Evolutionary conservation across 1,140 invertebrate species (phyloP).

Genomic region (Drosophila bipectinata): DNA sequence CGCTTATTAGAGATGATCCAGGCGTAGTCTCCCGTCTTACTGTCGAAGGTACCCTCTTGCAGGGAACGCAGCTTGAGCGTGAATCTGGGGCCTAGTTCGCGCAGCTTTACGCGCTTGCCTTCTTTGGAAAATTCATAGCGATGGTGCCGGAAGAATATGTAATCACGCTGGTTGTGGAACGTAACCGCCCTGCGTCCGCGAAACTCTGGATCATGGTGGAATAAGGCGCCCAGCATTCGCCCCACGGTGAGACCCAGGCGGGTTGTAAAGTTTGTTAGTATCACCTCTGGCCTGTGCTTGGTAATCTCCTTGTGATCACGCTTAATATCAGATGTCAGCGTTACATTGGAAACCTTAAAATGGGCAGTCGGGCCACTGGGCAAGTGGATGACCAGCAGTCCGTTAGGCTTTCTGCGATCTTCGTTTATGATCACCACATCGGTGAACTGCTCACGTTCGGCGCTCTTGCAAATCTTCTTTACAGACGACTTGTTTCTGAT

Average conservation of each 20-base stretch:
- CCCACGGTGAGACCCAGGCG: slow-evolving; percentile 95
- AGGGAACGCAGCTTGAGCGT: slow-evolving; percentile 96
- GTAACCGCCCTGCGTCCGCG: slow-evolving; percentile 96
- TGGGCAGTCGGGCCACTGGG: slow-evolving; percentile 98
- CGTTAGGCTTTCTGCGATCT: slow-evolving; percentile 95
- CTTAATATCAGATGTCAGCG: slow-evolving; percentile 91
- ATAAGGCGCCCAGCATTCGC: slow-evolving; percentile 97
- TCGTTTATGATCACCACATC: slow-evolving; percentile 98
- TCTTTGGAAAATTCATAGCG: slow-evolving; percentile 96
- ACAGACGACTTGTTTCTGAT: slow-evolving; percentile 94
- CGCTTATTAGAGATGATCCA: slow-evolving; percentile 97
- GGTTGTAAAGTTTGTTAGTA: slow-evolving; percentile 98
- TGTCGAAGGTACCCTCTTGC: slow-evolving; percentile 98
- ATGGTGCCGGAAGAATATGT: slow-evolving; percentile 99
- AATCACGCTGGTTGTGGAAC: slow-evolving; percentile 99
- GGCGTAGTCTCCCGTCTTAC: slow-evolving; percentile 97
- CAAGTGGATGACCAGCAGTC: slow-evolving; percentile 95
- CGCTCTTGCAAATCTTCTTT: slow-evolving; percentile 95
- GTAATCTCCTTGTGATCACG: slow-evolving; percentile 92
- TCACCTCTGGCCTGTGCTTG: slow-evolving; percentile 95
- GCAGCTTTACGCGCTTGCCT: slow-evolving; percentile 92
- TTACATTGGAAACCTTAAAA: slow-evolving; percentile 92
- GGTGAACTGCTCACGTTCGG: slow-evolving; percentile 91
- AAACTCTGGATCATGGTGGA: slow-evolving; percentile 98
- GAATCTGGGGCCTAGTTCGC: slow-evolving; percentile 97